Evolutionary conservation across 2,113 vertebrate species (phyloP).

Genomic region (Aleadryas rufinucha): DNA sequence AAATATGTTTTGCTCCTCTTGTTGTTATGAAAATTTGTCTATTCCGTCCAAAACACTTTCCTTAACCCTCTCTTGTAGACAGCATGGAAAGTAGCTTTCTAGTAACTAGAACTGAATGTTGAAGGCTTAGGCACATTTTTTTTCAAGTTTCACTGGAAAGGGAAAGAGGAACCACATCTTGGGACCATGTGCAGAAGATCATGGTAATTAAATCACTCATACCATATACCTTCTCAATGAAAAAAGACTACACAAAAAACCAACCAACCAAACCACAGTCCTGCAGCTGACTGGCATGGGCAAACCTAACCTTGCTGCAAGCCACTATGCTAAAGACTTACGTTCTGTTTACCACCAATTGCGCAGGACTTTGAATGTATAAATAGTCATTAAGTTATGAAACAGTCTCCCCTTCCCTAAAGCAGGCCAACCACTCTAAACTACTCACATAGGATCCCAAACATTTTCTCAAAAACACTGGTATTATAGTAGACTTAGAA

Average conservation of each 20-base stretch:
- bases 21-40: not conserved
- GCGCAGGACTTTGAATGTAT: not conserved
- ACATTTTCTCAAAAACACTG: not conserved
- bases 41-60: not conserved
- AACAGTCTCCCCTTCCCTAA: not conserved
- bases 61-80: not conserved
- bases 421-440: not conserved
- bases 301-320: not conserved
- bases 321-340: not conserved
- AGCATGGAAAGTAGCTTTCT: not conserved
- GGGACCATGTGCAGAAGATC: not conserved
- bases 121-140: not conserved
- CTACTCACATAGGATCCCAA: not conserved
- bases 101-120: not conserved
- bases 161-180: not conserved
- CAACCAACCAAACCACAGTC: not conserved
- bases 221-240: not conserved
- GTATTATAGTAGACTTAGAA: not conserved
- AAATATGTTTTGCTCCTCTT: slow-evolving; percentile 13
- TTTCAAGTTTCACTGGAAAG: not conserved
- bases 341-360: slow-evolving; percentile 17
- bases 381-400: slow-evolving; percentile 43
- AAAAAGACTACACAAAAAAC: not conserved
- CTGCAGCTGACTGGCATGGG: not conserved
- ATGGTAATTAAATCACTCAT: not conserved